phyloP scores from a whole-genome alignment of 2,888 invertebrate genomes.

The Meiosimyza decipiens region DNA sequence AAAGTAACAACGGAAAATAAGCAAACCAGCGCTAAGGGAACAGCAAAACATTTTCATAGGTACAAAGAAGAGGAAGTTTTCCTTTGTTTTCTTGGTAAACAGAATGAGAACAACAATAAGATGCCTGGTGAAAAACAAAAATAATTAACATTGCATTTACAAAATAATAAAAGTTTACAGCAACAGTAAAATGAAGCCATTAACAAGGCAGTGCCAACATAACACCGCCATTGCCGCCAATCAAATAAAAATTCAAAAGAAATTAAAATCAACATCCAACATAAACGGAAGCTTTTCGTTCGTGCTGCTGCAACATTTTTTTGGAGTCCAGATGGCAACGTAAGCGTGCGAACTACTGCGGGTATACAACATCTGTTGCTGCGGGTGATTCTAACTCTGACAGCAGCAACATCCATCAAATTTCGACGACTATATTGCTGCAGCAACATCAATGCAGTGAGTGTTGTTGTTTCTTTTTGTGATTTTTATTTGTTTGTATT shows the following conservation, averaged over 20 bases:
- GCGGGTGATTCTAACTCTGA: background rate
- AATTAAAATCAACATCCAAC: too few species aligned
- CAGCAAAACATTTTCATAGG: background rate
- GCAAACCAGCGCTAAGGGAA: background rate
- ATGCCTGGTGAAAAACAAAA: background rate
- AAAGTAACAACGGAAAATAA: background rate
- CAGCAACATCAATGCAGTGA: too few species aligned
- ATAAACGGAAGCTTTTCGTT: too few species aligned
- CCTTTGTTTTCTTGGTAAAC: background rate
- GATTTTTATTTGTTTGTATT: background rate
- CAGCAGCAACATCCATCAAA: constrained; percentile 8
- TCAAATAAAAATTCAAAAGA: too few species aligned
- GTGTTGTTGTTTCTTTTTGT: background rate
- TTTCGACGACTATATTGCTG: background rate
- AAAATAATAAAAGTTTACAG: background rate
- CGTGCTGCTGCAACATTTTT: too few species aligned
- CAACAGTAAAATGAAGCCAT: too few species aligned
- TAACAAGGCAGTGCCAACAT: too few species aligned
- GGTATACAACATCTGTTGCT: too few species aligned
- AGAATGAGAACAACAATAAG: too few species aligned
- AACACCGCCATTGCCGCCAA: too few species aligned
- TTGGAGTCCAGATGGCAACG: too few species aligned
- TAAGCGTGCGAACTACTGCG: too few species aligned
- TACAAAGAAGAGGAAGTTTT: background rate
- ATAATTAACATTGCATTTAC: background rate